Evolutionary conservation across 2,113 vertebrate genomes (phyloP), one percentile per base, ranked within the genome.

Genomic region (Hoplias malabaricus): DNA sequence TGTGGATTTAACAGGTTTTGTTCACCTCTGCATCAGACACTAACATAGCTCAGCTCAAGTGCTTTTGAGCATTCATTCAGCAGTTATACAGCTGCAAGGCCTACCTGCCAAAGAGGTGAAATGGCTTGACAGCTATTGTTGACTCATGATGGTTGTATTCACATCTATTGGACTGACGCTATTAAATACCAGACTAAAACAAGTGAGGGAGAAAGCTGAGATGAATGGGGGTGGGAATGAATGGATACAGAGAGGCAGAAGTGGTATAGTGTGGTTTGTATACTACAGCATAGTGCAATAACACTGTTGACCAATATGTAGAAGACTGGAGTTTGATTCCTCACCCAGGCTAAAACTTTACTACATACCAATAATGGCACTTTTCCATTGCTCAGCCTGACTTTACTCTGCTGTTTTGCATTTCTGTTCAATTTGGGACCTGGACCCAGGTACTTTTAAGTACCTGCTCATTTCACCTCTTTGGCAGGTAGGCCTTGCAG

Each of bases 81-180:
- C 53, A 71, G 54, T 62, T 19, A 63, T 25, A 62, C 76, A 78
- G 68, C 76, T 71, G 68, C 76, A 40, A 53, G 57, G 63, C 70
- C 42, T 78, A 78, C 76, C 76, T 78, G 68, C 33, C 68, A 80
- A 34, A 50, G 19, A 69, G 23, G 33, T 78, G 31, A 80, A 80
- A 79, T 68, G 68, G 50, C 53, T 75, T 78, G 66, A 81, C 79
- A 79, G 62, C 61, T 79, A 75, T 84, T 84, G 72, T 76, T 46
- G 72, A 36, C 34, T 61, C 36, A 68, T 84, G 76, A 72, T 79
- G 75, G 76, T 53, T 34, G 27, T 69, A 79, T 81, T 84, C 70
- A 78, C 21, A 14, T 25, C 14, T 70, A 23, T 40, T 69, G 65
- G 13, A 48, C 50, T 70, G 46, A 46, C 10, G 68, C 42, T 16